Evolutionary conservation across 2,113 vertebrate genomes (phyloP), one percentile per base, ranked within the genome.

Genomic region (Xiphophorus maculatus): DNA sequence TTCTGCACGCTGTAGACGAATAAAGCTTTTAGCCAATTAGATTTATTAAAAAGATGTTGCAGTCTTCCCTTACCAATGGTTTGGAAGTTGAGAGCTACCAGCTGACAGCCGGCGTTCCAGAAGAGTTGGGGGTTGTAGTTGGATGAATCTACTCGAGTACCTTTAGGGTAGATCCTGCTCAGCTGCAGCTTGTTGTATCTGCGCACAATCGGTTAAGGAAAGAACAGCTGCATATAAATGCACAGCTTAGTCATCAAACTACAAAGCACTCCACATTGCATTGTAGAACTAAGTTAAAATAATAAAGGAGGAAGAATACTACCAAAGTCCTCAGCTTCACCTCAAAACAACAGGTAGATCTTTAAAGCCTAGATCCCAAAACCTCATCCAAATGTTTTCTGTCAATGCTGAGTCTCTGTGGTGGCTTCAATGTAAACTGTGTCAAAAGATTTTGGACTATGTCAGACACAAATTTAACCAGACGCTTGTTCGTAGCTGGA

Each of bases 81-180:
- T 91, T 99, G 98, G 91, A 99, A 99, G 92, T 99, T 99, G 54
- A 99, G 95, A 5, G 98, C 98, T 11, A 99, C 98, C 92, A 99
- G 95, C 80, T 99, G 98, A 90, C 98, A 99, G 69, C 98, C 98
- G 0, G 98, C 96, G 0, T 99, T 99, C 98, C 98, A 99, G 87
- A 99, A 99, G 75, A 99, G 96, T 77, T 99, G 98, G 12, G 98
- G 98, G 96, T 99, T 99, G 86, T 99, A 99, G 94, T 99, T 99
- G 0, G 98, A 99, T 12, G 98, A 99, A 89, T 99, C 98, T 67
- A 99, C 97, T 22, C 98, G 93, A 0, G 98, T 99, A 79, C 98
- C 98, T 91, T 99, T 99, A 0, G 98, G 98, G 88, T 99, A 99
- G 88, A 99, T 97, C 75, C 98, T 94, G 88, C 98, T 99, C 67